Conservation (phyloP, 2,888 invertebrate genomes). For the Lithophane semibrunnea region DNA sequence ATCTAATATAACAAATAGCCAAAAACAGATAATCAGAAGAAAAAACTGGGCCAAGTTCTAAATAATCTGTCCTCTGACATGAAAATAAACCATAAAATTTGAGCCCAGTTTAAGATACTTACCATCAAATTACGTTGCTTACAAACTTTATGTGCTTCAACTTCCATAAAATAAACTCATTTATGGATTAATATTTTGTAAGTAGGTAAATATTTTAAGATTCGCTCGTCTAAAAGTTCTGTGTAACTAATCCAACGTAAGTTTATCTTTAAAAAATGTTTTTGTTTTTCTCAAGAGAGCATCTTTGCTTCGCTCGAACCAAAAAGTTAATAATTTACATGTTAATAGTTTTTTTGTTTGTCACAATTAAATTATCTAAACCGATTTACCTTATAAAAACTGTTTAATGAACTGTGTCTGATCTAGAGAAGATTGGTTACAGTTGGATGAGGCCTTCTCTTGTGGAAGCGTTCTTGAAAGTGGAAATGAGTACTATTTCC, state of each 20-base stretch:
- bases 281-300: background rate
- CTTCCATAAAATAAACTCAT: slow-evolving; percentile 20
- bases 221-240: slow-evolving; percentile 5
- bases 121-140: slow-evolving; percentile 21
- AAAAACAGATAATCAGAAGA: background rate
- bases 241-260: background rate
- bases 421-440: too few relatives aligned
- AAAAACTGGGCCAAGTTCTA: background rate
- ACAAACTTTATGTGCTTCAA: slow-evolving; percentile 10
- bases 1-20: background rate
- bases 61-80: background rate
- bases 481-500: too few relatives aligned
- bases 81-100: slow-evolving; percentile 13
- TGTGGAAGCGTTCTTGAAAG: too few relatives aligned
- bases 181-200: slow-evolving; percentile 20
- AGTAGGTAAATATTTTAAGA: slow-evolving; percentile 17
- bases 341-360: background rate
- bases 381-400: too few relatives aligned
- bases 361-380: background rate
- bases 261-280: background rate
- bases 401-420: too few relatives aligned
- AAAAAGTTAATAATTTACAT: background rate
- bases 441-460: too few relatives aligned
- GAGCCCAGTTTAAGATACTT: slow-evolving; percentile 6
- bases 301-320: background rate